Base-by-base conservation (phyloP, 2,888 invertebrate genomes). In the Endomychus coccineus region DNA sequence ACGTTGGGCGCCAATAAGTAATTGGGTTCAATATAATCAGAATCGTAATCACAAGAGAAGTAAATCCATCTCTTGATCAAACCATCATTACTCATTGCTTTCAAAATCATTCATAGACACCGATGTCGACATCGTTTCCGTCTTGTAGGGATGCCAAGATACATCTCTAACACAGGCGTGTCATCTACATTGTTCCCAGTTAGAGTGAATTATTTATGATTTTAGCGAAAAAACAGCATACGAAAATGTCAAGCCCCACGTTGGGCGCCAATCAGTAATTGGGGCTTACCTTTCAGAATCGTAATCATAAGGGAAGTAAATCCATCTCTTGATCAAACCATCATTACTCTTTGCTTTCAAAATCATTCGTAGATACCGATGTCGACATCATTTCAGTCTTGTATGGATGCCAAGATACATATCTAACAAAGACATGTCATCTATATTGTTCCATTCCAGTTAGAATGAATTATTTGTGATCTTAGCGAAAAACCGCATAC, bases 391-490 rank as follows among this genome's bases (percentile, higher is more conserved):
- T n/a, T n/a, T n/a, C n/a, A 44, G 80, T 78, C 38, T 80, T 70
- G 44, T 73, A 74, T 1, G 89, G 88, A 71, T 89, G 87, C 90
- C 90, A 90, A 16, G 80, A 75, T 10, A n/a, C n/a, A n/a, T n/a
- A n/a, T n/a, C n/a, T n/a, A n/a, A n/a, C n/a, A n/a, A n/a, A n/a
- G n/a, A n/a, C n/a, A n/a, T n/a, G n/a, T n/a, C n/a, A n/a, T n/a
- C n/a, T n/a, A n/a, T n/a, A n/a, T n/a, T n/a, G n/a, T n/a, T n/a
- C n/a, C n/a, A n/a, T n/a, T n/a, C n/a, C n/a, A n/a, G n/a, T n/a
- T n/a, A n/a, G n/a, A n/a, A n/a, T n/a, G n/a, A n/a, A n/a, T n/a
- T n/a, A n/a, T n/a, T n/a, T n/a, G n/a, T n/a, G n/a, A n/a, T n/a
- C n/a, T n/a, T n/a, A n/a, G n/a, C n/a, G n/a, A n/a, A n/a, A n/a